Base-by-base conservation (phyloP, 2,888 invertebrate species). In the Chrysolina haemoptera region DNA sequence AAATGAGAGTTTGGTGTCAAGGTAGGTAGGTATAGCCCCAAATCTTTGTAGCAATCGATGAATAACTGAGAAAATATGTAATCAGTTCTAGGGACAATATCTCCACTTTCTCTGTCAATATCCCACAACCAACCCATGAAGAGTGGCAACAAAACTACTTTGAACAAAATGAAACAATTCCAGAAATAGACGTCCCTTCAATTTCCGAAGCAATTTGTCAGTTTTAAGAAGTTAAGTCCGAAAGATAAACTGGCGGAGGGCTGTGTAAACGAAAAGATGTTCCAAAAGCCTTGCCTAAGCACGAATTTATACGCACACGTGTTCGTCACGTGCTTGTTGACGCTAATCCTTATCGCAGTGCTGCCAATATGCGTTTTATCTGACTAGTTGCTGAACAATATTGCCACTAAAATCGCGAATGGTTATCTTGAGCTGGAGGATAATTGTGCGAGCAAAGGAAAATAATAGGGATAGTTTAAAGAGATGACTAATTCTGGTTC, bases 131-230 rank as follows among this genome's bases (percentile, higher is more conserved):
- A n/a, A 16, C 48, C 16, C 16, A 48, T 48, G 9, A 16, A n/a
- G 16, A 16, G 20, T 14, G 22, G n/a, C 5, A 18, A 20, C 55
- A 11, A 53, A 55, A 59, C 35, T 35, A 59, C 59, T 27, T 12
- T 10, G 16, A 35, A 59, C 14, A 35, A 22, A 16, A 53, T 67
- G 16, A 22, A 65, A 67, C 43, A 43, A 46, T 22, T 48, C 50
- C 27, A 14, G 27, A 50, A 48, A 66, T 43, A 66, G 66, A 41
- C 35, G 22, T 67, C 53, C 53, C 67, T 53, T 20, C 67, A 53
- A 67, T 67, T 67, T 43, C 41, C 6, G 27, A 16, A 75, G 77
- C 76, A 79, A 79, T 79, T 79, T 79, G 79, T 79, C 79, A 79
- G 73, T 76, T 77, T 73, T 77, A 76, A 75, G 73, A 72, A 73